Conservation (phyloP, 2,888 invertebrate species). For the Ichneumon xanthorius region DNA sequence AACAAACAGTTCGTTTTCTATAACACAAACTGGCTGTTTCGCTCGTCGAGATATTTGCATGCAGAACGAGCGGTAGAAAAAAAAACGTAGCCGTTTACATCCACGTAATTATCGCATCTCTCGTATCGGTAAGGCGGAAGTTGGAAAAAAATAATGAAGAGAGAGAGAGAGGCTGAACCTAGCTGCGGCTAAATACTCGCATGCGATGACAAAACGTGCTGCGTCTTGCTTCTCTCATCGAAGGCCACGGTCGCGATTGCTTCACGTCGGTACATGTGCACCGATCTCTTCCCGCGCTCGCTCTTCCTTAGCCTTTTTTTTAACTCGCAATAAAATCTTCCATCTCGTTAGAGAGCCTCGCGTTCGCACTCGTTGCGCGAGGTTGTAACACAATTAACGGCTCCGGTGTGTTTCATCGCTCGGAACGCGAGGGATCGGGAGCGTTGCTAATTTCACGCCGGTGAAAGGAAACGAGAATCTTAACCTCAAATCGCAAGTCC, state of each 20-base stretch:
- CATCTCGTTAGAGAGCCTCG: not conserved
- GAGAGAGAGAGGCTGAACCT: not conserved
- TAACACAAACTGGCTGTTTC: not conserved
- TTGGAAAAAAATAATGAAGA: constrained; percentile 5
- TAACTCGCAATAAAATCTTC: constrained; percentile 19
- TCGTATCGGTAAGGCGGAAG: constrained; percentile 24
- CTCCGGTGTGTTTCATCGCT: not conserved
- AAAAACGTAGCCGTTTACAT: not conserved
- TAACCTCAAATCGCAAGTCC: not conserved
- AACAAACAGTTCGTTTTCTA: too few relatives aligned
- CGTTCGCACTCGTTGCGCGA: not conserved
- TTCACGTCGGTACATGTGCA: constrained; percentile 19
- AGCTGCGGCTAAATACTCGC: not conserved
- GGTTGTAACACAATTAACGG: not conserved
- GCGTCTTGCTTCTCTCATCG: constrained; percentile 19
- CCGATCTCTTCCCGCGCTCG: not conserved
- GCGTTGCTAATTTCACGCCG: constrained; percentile 1
- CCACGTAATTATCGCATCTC: constrained; percentile 2
- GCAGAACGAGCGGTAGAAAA: not conserved
- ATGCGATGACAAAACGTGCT: not conserved
- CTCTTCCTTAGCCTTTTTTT: not conserved
- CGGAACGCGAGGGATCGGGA: constrained; percentile 1
- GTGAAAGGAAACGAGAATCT: constrained; percentile 6
- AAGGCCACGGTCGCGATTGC: constrained; percentile 36
- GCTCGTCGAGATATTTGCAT: not conserved